phyloP scores from a whole-genome alignment of 2,797 vertebrate genomes.

The Typhlichthys eigenmanni region DNA sequence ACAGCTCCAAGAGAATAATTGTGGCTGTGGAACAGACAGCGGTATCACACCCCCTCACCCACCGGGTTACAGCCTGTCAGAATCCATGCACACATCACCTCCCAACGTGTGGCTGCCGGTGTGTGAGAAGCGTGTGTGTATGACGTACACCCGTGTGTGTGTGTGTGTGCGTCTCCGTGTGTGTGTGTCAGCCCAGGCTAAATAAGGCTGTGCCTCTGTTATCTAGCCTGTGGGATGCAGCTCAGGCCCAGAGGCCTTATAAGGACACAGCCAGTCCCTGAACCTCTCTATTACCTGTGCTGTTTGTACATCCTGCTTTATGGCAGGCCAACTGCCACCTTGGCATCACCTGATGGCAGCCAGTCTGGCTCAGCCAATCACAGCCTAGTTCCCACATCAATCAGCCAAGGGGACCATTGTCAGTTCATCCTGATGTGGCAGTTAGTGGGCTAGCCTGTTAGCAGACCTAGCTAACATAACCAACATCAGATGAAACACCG shows the following conservation, averaged over 20 bases:
- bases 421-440: no score
- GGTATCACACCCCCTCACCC: background rate
- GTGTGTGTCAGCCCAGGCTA: slow-evolving; percentile 43
- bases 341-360: slow-evolving; percentile 43
- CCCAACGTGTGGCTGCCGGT: slow-evolving; percentile 4
- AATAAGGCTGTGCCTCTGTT: slow-evolving; percentile 59
- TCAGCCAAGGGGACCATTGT: no score
- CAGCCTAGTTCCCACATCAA: background rate
- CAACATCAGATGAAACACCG: slow-evolving; percentile 17
- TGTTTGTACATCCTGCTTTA: slow-evolving; percentile 52
- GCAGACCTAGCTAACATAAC: background rate
- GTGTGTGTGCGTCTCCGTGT: slow-evolving; percentile 14
- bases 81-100: slow-evolving; percentile 26
- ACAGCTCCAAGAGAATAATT: no score
- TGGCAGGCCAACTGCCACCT: slow-evolving; percentile 42
- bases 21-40: no score
- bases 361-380: slow-evolving; percentile 1
- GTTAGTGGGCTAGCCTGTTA: background rate
- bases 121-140: background rate
- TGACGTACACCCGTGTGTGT: slow-evolving; percentile 14
- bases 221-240: slow-evolving; percentile 44
- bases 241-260: slow-evolving; percentile 54
- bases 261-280: slow-evolving; percentile 49
- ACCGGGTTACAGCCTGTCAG: slow-evolving; percentile 19
- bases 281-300: slow-evolving; percentile 19